Base-by-base conservation (phyloP, 2,888 invertebrate genomes). In the Hydropsyche betteni region DNA sequence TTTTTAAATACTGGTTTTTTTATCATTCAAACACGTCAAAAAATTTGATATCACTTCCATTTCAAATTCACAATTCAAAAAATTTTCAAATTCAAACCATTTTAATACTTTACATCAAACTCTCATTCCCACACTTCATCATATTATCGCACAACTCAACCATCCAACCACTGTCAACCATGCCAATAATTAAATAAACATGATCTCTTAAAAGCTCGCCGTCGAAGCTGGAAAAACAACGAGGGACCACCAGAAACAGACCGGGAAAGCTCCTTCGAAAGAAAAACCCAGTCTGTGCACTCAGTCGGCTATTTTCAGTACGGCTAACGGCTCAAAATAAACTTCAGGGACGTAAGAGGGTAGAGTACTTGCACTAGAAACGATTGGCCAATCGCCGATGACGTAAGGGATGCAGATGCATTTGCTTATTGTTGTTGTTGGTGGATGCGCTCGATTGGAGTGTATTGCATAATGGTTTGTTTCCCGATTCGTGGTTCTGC, bases 101-200 rank as follows among this genome's bases (percentile, higher is more conserved):
- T 24, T 24, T 24, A 24, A 24, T 24, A 24, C n/a, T n/a, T n/a
- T n/a, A n/a, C 24, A 24, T 5, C 55, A n/a, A 14, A 55, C 5
- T 6, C 14, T 1, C 14, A 16, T 4, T 1, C 55, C 55, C n/a
- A n/a, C 55, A 14, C 14, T 24, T 1, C 14, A 55, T 24, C 24
- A 24, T 24, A 16, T 16, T n/a, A 53, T 33, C 34, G 33, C 33
- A 50, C 4, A 44, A 14, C 38, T 33, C 61, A 34, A 8, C 24
- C 36, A 72, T 36, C 44, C 14, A 36, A 55, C 38, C 36, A 58
- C 55, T 50, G 58, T 72, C 61, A 72, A 55, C 72, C 69, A 24
- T 2, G 50, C n/a, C 44, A 69, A 44, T 72, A 72, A 72, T 72
- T 72, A 72, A 72, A 72, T 72, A 58, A 72, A 71, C 71, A 71